Evolutionary conservation across 2,888 invertebrate species (phyloP).

Genomic region (Epinotia ramella): DNA sequence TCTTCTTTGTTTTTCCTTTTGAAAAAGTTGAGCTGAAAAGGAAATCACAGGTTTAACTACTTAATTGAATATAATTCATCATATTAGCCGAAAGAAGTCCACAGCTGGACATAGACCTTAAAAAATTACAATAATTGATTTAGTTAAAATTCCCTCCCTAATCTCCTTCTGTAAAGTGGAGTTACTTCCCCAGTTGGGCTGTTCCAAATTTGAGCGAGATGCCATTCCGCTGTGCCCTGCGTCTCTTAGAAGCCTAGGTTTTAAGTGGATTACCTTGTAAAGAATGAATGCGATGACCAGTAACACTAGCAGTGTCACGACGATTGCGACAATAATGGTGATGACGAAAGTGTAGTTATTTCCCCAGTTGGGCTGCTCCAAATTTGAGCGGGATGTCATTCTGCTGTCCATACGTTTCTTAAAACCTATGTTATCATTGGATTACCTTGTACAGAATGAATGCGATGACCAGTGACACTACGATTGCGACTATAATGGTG

Average conservation of each 20-base stretch:
- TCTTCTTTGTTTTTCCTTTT: conserved; percentile 38
- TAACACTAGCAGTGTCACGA: conserved; percentile 17
- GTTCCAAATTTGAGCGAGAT: too few relatives aligned
- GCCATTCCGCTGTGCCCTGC: too few relatives aligned
- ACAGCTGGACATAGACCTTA: too few relatives aligned
- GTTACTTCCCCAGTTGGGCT: too few relatives aligned
- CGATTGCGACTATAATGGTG: conserved; percentile 22
- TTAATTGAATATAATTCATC: neutral
- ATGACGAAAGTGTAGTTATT: neutral
- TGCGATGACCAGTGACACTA: conserved; percentile 2
- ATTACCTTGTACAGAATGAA: conserved; percentile 31
- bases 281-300: conserved; percentile 23
- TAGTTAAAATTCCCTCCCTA: too few relatives aligned
- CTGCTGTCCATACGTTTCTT: too few relatives aligned
- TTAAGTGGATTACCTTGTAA: conserved; percentile 14
- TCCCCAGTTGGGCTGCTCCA: neutral
- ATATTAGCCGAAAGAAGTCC: too few relatives aligned
- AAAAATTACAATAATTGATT: too few relatives aligned
- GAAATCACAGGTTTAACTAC: neutral
- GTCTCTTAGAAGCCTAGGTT: too few relatives aligned
- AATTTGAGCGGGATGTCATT: too few relatives aligned
- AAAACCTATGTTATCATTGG: too few relatives aligned
- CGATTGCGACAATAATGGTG: conserved; percentile 24
- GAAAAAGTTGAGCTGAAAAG: conserved; percentile 33
- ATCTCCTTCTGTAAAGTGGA: too few relatives aligned